These are phyloP conservation scores for Myocastor coypus DNA, from an alignment of 2,113 vertebrate genomes.

Conservation along the genomic window DNA sequence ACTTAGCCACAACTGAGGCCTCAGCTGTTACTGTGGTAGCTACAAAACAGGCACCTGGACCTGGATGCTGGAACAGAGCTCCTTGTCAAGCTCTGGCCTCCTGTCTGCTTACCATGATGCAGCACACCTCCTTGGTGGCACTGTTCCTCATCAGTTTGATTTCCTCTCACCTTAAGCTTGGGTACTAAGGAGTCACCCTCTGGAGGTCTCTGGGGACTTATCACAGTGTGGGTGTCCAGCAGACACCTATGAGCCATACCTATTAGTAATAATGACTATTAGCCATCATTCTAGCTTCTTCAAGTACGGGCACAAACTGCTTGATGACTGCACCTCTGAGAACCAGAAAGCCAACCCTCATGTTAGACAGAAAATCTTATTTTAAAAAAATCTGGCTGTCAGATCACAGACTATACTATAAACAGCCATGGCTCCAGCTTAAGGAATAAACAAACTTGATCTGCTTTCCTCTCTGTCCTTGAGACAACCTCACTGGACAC, in stretches of 20 bases:
- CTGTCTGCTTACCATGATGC: not conserved
- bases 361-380: not conserved
- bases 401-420: slow-evolving; percentile 32
- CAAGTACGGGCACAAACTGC: not conserved
- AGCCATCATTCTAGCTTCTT: not conserved
- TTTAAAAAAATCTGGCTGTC: not conserved
- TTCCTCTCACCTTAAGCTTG: slow-evolving; percentile 1
- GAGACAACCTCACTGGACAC: slow-evolving; percentile 48
- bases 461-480: slow-evolving; percentile 50
- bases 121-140: not conserved
- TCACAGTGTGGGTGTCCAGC: not conserved
- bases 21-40: not conserved
- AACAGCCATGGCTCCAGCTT: not conserved
- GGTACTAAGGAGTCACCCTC: not conserved
- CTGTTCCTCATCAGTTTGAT: not conserved
- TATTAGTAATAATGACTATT: not conserved
- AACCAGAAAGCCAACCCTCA: not conserved
- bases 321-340: not conserved
- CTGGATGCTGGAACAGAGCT: not conserved
- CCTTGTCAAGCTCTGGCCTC: not conserved
- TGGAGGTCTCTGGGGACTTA: not conserved
- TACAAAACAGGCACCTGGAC: not conserved
- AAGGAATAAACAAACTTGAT: slow-evolving; percentile 33
- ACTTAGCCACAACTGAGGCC: not conserved
- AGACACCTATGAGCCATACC: not conserved